Evolutionary conservation across 2,888 invertebrate genomes (phyloP).

Genomic region (Agonopterix alstromeriana): DNA sequence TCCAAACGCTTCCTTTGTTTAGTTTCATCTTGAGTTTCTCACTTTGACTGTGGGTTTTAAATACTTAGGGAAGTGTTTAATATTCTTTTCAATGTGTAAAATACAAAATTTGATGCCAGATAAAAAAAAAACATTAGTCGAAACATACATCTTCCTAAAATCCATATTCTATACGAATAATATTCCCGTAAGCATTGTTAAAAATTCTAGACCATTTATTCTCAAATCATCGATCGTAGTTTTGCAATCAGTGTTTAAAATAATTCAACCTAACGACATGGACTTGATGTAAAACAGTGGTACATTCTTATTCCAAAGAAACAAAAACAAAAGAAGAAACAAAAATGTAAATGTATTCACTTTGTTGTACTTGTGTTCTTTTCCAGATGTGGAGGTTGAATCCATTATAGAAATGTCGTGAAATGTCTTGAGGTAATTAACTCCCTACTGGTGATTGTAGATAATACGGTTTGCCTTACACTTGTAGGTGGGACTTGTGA

Average conservation of each 20-base stretch:
- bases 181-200: too few relatives aligned
- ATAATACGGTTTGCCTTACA: conserved; percentile 57
- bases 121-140: too few relatives aligned
- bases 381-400: conserved; percentile 76
- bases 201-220: too few relatives aligned
- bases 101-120: too few relatives aligned
- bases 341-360: conserved; percentile 57
- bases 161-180: too few relatives aligned
- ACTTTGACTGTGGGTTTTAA: too few relatives aligned
- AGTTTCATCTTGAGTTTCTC: too few relatives aligned
- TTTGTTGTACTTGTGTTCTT: conserved; percentile 78
- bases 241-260: too few relatives aligned
- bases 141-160: too few relatives aligned
- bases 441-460: conserved; percentile 74
- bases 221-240: too few relatives aligned
- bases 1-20: conserved; percentile 27
- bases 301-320: conserved; percentile 45
- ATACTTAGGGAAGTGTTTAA: too few relatives aligned
- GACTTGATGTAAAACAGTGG: conserved; percentile 74
- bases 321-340: conserved; percentile 19
- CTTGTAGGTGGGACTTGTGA: conserved; percentile 36
- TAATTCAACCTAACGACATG: conserved; percentile 36
- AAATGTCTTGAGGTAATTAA: conserved; percentile 77
- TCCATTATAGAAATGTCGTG: conserved; percentile 74
- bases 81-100: too few relatives aligned